Conservation (phyloP, 2,113 vertebrate species). For the Pangasianodon hypophthalmus region DNA sequence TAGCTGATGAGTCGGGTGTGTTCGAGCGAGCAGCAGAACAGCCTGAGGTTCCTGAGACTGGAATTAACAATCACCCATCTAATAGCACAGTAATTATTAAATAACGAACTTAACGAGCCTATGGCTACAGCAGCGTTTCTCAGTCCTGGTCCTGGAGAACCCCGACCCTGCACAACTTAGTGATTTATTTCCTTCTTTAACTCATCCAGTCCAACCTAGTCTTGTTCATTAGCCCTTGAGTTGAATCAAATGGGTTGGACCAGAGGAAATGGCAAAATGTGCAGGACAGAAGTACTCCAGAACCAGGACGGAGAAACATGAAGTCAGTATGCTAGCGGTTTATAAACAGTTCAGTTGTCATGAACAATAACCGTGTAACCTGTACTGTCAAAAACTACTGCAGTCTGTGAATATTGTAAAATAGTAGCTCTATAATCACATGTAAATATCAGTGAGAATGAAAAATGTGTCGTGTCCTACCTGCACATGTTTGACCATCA, state of each 20-base stretch:
- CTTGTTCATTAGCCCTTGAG: background rate
- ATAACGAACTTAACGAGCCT: background rate
- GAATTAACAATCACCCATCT: background rate
- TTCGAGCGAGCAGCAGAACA: background rate
- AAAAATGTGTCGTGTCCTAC: constrained; percentile 29
- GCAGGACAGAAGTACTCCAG: background rate
- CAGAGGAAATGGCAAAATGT: background rate
- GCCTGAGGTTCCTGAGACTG: background rate
- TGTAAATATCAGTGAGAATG: constrained; percentile 29
- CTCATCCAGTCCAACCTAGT: background rate
- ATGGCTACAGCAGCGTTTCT: background rate
- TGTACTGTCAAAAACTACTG: constrained; percentile 11
- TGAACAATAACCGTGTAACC: background rate
- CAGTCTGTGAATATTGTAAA: constrained; percentile 39
- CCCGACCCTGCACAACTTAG: background rate
- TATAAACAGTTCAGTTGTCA: background rate
- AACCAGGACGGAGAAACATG: background rate
- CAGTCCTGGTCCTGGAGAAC: background rate
- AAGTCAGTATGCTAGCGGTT: background rate
- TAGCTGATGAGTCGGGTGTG: background rate
- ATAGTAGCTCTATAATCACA: constrained; percentile 13
- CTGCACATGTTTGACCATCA: background rate
- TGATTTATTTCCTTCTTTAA: background rate
- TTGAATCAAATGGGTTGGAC: background rate
- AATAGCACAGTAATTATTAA: constrained; percentile 4